Base-by-base conservation (phyloP, 2,888 invertebrate genomes). In the Candidula unifasciata region DNA sequence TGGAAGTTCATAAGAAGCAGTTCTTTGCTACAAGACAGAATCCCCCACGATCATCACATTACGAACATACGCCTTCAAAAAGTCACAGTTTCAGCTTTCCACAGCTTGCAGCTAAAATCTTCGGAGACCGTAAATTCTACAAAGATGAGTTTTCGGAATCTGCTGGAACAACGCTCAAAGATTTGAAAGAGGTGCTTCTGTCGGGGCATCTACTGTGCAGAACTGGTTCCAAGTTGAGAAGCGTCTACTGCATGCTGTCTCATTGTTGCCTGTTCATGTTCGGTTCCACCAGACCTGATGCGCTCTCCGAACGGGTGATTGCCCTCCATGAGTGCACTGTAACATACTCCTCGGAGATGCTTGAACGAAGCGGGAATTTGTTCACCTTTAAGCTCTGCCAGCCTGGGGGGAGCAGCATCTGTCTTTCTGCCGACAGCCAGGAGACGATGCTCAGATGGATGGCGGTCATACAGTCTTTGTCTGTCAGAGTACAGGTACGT, bases 191-290 rank as follows among this genome's bases (percentile, higher is more conserved):
- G 10, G 57, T 57, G 3, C 52, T 54, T 16, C 68, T 78, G 3
- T 84, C 82, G n/a, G 87, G 86, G 0, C 68, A 54, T 33, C 60
- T 86, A 44, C 86, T 71, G 52, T 87, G 79, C 69, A 82, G 37
- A 76, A 57, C 21, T 24, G 52, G 60, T 18, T 60, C 78, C 88
- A 90, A 89, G 79, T 91, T 91, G 90, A 88, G 88, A 35, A 89
- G 89, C 81, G 74, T 90, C 10, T 91, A 90, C 89, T 91, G 90
- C 85, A 89, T 89, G 2, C 88, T 92, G n/a, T 89, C 88, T 76
- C 83, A 88, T n/a, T 90, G 91, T 0, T 89, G 89, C 80, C 88
- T 92, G 74, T 91, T 91, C 85, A 89, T 89, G 71, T 92, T 91
- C 81, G 89, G 89, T 71, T 86, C 90, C 0, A 88, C 90, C 71